Conservation (phyloP, 1,140 invertebrate species). For the Gonatopus flavifemur region DNA sequence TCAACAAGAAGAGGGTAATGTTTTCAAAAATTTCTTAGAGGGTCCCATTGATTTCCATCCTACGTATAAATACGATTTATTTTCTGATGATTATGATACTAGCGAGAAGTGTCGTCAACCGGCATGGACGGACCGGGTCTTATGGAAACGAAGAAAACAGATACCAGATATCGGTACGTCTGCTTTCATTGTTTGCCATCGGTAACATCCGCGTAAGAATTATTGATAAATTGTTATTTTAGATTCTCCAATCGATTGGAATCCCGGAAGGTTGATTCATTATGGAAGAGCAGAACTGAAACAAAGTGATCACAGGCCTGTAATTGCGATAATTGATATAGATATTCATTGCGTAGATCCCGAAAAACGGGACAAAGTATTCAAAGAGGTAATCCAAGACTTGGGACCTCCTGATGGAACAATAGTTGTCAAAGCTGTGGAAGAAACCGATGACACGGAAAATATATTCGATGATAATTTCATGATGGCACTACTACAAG, state of each 20-base stretch:
- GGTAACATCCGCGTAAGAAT: no score
- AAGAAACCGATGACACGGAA: slow-evolving; percentile 50
- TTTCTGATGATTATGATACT: slow-evolving; percentile 99
- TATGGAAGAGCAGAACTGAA: slow-evolving; percentile 94
- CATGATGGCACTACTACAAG: slow-evolving; percentile 71
- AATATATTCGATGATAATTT: slow-evolving; percentile 69
- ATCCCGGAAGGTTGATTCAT: slow-evolving; percentile 78
- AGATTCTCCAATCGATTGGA: slow-evolving; percentile 64
- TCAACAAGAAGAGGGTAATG: slow-evolving; percentile 79
- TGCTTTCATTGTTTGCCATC: neutral
- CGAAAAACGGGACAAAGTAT: slow-evolving; percentile 71
- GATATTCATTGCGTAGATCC: slow-evolving; percentile 80
- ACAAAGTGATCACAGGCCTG: slow-evolving; percentile 96
- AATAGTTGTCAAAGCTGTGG: slow-evolving; percentile 69
- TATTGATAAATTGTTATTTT: slow-evolving; percentile 13
- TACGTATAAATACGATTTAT: slow-evolving; percentile 99
- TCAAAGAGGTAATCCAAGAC: slow-evolving; percentile 81
- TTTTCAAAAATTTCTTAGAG: slow-evolving; percentile 95
- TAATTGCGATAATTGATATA: slow-evolving; percentile 86
- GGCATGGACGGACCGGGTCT: slow-evolving; percentile 96
- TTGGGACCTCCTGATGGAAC: slow-evolving; percentile 96
- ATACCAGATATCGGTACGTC: slow-evolving; percentile 66
- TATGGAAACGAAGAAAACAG: slow-evolving; percentile 83
- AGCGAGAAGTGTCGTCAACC: slow-evolving; percentile 97
- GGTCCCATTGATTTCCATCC: slow-evolving; percentile 91